Evolutionary conservation across 2,113 vertebrate species (phyloP).

Genomic region (Corythoichthys intestinalis): DNA sequence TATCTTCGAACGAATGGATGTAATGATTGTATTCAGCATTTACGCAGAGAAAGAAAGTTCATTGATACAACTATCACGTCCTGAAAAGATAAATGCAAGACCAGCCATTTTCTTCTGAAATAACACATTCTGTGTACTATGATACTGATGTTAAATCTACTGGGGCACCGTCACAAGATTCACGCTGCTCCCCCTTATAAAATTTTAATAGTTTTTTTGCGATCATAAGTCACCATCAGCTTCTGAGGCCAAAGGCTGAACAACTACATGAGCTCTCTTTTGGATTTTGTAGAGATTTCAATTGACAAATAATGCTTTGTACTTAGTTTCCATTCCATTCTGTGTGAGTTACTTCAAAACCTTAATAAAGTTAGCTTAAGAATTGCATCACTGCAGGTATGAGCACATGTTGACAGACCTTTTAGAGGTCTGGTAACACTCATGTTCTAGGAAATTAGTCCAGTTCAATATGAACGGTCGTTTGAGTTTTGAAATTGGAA

Average conservation of each 20-base stretch:
- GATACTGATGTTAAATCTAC: neutral
- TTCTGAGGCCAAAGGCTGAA: neutral
- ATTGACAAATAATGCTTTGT: neutral
- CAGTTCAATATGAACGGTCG: neutral
- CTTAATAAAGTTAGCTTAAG: neutral
- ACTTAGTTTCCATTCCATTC: neutral
- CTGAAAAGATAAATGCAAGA: neutral
- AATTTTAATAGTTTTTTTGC: neutral
- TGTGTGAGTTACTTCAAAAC: neutral
- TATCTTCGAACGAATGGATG: neutral
- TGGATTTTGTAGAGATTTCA: neutral
- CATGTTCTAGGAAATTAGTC: neutral
- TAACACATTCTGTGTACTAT: neutral
- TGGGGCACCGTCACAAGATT: neutral
- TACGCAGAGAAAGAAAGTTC: no score
- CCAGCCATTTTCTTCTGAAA: neutral
- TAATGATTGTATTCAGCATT: no score
- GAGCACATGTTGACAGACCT: neutral
- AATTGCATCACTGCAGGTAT: neutral
- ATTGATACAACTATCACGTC: neutral
- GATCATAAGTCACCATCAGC: conserved; percentile 3
- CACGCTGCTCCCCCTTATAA: neutral
- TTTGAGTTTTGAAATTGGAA: neutral
- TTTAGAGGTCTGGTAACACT: neutral
- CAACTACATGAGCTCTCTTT: neutral